Base-by-base conservation (phyloP, 2,113 vertebrate genomes). In the Euleptes europaea region DNA sequence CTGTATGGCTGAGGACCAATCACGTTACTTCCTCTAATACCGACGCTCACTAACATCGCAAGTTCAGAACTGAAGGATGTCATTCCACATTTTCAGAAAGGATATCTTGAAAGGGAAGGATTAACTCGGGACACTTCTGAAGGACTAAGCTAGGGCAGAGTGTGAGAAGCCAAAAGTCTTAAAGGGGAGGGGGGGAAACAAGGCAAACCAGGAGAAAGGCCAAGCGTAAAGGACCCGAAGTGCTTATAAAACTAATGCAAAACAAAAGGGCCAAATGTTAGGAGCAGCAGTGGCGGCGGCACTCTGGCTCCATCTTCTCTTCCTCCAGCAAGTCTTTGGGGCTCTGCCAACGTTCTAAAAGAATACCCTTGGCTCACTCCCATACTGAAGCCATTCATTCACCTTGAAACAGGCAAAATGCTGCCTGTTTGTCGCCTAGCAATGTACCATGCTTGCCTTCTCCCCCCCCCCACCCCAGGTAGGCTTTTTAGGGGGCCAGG, bases 381-480 rank as follows among this genome's bases (percentile, higher is more conserved):
- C 94, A 96, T 94, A 95, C 86, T 93, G 89, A 35, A 38, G 83
- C 92, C 93, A 94, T 95, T 96, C 93, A 95, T 89, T 89, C 72
- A 88, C 91, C 83, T 85, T 91, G 85, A 84, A 89, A 69, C 60
- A 40, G 77, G 84, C 80, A 87, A 33, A 87, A 72, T 3, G 78
- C 72, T 90, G 90, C 83, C 84, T 92, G 75, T 85, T 82, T 65
- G 92, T 88, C 93, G 91, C 95, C 85, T 91, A 86, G 95, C 92
- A 93, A 94, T 95, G 3, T 76, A 80, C 70, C 88, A 57, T 13
- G 8, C 10, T 51, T 65, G 44, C 70, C 14, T 60, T 89, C 80
- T 86, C n/a, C n/a, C n/a, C n/a, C n/a, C n/a, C n/a, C n/a, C n/a
- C n/a, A n/a, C n/a, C n/a, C n/a, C n/a, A n/a, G n/a, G n/a, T n/a